Evolutionary conservation across 2,113 vertebrate genomes (phyloP).

Genomic region (Tyto alba): DNA sequence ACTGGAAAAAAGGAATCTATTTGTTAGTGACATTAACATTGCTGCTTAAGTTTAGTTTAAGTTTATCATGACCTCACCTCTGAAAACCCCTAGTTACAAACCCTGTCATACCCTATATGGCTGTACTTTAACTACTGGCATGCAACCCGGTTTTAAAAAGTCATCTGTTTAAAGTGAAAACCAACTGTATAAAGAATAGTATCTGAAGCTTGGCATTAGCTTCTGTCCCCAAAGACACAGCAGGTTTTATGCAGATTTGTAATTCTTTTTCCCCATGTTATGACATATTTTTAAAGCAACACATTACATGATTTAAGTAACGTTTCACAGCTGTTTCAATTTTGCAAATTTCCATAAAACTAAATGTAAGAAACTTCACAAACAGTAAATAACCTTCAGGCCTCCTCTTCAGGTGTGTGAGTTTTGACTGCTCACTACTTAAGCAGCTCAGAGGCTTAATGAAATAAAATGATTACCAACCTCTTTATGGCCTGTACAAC

Average conservation of each 20-base stretch:
- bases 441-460: neutral
- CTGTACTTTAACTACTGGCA: constrained; percentile 62
- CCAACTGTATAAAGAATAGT: constrained; percentile 46
- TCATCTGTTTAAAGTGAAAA: constrained; percentile 68
- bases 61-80: constrained; percentile 68
- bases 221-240: neutral
- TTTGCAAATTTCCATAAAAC: neutral
- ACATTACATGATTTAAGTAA: neutral
- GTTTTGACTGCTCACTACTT: neutral
- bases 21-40: constrained; percentile 20
- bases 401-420: neutral
- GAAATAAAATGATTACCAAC: constrained; percentile 4
- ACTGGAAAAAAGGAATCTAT: constrained; percentile 39
- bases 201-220: neutral
- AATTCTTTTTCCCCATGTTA: neutral
- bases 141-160: constrained; percentile 65
- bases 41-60: constrained; percentile 9
- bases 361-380: neutral
- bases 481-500: neutral
- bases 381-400: neutral
- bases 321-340: neutral
- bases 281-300: neutral
- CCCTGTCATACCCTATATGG: constrained; percentile 74
- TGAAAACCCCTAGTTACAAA: constrained; percentile 54
- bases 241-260: neutral